Conservation (phyloP, 2,797 vertebrate species). For the Acanthiza pusilla region DNA sequence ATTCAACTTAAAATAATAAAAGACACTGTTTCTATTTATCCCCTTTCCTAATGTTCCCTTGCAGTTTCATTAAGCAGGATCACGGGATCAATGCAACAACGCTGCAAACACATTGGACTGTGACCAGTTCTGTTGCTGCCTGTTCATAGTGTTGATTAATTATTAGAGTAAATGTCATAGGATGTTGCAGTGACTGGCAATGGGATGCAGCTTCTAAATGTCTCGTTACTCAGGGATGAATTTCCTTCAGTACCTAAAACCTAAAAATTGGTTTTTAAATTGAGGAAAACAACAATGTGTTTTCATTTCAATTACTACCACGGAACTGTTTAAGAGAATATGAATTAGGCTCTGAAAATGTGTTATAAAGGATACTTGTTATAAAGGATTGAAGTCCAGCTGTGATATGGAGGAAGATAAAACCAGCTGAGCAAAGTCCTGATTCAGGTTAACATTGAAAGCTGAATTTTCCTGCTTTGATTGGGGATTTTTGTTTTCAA, state of each 20-base stretch:
- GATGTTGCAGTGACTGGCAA: not conserved
- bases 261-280: not conserved
- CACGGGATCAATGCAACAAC: not conserved
- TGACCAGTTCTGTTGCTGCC: conserved; percentile 3
- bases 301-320: not conserved
- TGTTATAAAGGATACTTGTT: not conserved
- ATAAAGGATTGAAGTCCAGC: not conserved
- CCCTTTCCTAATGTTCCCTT: conserved; percentile 44
- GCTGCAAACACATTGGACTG: not conserved
- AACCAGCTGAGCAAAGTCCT: not conserved
- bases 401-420: not conserved
- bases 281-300: not conserved
- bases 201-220: not conserved
- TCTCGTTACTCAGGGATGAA: conserved; percentile 33
- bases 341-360: not conserved
- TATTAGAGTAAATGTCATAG: not conserved
- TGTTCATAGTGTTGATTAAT: not conserved
- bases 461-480: not conserved
- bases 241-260: conserved; percentile 22
- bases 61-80: conserved; percentile 49
- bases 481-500: not conserved
- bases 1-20: conserved; percentile 66
- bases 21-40: conserved; percentile 64
- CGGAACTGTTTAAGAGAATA: not conserved
- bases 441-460: not conserved